Conservation (phyloP, 2,113 vertebrate genomes). For the mouse (Mus musculus) region GRCm39 chr12:33404501-33405000, state of each 20-base stretch:
- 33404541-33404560: background rate
- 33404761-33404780: too few species aligned
- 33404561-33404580: background rate
- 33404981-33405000: background rate
- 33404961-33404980: conserved; percentile 4
- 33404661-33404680: background rate
- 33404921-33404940: background rate
- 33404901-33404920: background rate
- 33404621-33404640: background rate
- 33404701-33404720: background rate
- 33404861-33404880: background rate
- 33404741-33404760: background rate
- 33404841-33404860: background rate
- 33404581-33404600: background rate
- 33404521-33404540: background rate
- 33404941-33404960: background rate
- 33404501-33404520: background rate
- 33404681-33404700: background rate
- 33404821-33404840: background rate
- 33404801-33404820: too few species aligned
- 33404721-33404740: background rate
- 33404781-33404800: too few species aligned
- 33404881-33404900: background rate
- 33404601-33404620: background rate
- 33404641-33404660: background rate